phyloP scores from a whole-genome alignment of 2,113 vertebrate species.

The Cyprichromis sp. region DNA sequence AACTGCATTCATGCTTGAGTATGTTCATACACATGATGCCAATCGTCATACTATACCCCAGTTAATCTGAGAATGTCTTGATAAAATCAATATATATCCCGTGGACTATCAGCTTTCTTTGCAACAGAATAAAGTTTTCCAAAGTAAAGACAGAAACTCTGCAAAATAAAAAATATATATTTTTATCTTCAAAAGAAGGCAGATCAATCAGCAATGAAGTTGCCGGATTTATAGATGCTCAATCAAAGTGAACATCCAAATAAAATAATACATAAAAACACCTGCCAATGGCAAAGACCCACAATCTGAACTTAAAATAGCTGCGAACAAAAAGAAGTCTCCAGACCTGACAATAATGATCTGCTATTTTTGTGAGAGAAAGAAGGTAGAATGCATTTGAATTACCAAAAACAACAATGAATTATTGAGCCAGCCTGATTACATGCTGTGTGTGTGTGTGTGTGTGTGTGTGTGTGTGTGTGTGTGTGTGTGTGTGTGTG shows the following conservation, averaged over 20 bases:
- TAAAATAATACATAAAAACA: not conserved
- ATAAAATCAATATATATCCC: not conserved
- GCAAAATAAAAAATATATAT: not conserved
- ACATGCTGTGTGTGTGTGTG: conserved; percentile 1
- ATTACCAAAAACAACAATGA: conserved; percentile 49
- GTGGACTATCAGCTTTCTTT: not conserved
- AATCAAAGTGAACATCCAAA: not conserved
- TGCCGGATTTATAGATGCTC: not conserved
- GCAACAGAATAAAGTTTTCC: not conserved
- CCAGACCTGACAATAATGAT: conserved; percentile 5
- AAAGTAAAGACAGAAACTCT: not conserved
- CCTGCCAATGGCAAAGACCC: not conserved
- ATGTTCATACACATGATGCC: not conserved
- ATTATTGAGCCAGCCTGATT: conserved; percentile 47
- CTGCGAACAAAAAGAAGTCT: not conserved
- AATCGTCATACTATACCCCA: not conserved
- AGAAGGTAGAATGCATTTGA: conserved; percentile 13
- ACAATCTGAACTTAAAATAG: not conserved
- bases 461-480: not conserved
- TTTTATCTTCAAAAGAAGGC: not conserved
- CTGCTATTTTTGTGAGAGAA: conserved; percentile 12
- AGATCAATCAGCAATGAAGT: not conserved
- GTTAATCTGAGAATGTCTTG: not conserved
- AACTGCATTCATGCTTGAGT: not conserved
- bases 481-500: not conserved